A percentile compares a stretch with the other conserved stretches of the same genome.
phyloP scores from a whole-genome alignment of 2,113 vertebrate genomes.

The Orycteropus afer region DNA sequence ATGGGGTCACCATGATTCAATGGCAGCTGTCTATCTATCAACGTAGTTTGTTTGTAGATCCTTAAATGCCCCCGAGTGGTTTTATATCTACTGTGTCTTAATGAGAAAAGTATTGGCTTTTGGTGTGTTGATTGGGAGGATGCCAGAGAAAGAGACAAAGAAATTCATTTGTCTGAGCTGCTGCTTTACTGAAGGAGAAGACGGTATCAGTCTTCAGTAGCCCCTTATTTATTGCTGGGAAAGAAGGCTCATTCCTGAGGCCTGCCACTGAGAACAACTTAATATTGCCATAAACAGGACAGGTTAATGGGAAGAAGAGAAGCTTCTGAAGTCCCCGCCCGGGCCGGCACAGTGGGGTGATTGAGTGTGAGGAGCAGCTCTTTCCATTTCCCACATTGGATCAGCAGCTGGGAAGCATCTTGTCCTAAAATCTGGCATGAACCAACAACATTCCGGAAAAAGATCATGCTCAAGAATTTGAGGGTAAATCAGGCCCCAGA shows the following conservation, averaged over 20 bases:
- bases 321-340: not conserved
- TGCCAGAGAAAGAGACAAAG: constrained; percentile 20
- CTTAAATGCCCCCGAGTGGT: not conserved
- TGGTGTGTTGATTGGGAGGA: not conserved
- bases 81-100: constrained; percentile 10
- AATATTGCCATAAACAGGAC: constrained; percentile 28
- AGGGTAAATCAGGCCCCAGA: not conserved
- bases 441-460: not conserved
- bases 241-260: not conserved
- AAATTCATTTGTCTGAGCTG: not conserved
- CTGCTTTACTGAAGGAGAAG: constrained; percentile 9
- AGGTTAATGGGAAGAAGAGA: constrained; percentile 9
- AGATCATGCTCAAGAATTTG: constrained; percentile 1
- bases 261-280: constrained; percentile 48
- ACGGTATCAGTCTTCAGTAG: not conserved
- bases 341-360: not conserved
- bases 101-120: not conserved
- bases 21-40: not conserved
- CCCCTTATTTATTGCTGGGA: not conserved
- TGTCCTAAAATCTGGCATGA: not conserved
- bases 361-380: not conserved
- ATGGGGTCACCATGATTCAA: not conserved
- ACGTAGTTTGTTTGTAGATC: not conserved
- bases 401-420: constrained; percentile 31
- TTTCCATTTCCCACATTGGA: not conserved